Evolutionary conservation across 1,140 invertebrate genomes (phyloP).

Genomic region (Penaeus japonicus): DNA sequence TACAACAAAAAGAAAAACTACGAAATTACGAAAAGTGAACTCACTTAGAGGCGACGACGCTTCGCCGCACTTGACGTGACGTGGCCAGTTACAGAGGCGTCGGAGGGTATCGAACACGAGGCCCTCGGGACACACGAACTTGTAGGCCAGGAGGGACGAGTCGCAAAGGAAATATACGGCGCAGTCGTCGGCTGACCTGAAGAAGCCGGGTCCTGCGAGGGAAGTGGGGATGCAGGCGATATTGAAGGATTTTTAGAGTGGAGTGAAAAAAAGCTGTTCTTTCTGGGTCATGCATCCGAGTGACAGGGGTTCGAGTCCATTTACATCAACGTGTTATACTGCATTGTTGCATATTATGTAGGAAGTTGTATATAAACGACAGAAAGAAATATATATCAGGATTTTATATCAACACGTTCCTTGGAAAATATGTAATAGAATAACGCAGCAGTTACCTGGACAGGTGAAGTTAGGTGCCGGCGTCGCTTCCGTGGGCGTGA

Average conservation of each 20-base stretch:
- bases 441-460: neutral
- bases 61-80: constrained; percentile 56
- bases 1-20: too few species aligned
- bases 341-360: too few species aligned
- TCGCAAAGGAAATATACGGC: constrained; percentile 74
- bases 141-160: constrained; percentile 63
- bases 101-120: constrained; percentile 69
- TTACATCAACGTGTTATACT: too few species aligned
- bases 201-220: constrained; percentile 59
- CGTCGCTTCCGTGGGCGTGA: neutral
- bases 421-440: too few species aligned
- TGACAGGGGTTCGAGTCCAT: too few species aligned
- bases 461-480: constrained; percentile 11
- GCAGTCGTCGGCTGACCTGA: constrained; percentile 73
- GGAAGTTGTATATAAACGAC: too few species aligned
- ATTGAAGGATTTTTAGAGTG: neutral
- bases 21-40: too few species aligned
- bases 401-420: too few species aligned
- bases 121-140: constrained; percentile 68
- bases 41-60: constrained; percentile 51
- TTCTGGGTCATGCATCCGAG: too few species aligned
- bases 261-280: too few species aligned
- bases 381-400: too few species aligned
- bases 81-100: constrained; percentile 64
- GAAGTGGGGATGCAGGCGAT: neutral